Evolutionary conservation across 2,797 vertebrate genomes (phyloP).

Genomic region (Propithecus perrieri): DNA sequence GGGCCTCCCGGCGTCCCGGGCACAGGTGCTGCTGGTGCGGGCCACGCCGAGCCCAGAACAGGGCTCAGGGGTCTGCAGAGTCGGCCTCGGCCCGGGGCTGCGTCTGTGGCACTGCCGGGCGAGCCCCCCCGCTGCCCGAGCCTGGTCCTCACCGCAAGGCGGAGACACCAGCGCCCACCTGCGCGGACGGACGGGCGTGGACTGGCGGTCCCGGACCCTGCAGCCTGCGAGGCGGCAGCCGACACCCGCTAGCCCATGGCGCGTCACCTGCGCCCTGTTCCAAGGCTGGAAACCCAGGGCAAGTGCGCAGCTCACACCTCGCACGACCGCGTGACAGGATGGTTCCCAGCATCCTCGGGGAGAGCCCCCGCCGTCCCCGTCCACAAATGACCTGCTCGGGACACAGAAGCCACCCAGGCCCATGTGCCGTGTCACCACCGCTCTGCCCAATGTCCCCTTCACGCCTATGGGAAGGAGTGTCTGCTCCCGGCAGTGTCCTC

Average conservation of each 20-base stretch:
- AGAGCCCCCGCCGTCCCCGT: too few species aligned
- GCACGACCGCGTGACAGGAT: too few species aligned
- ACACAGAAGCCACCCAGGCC: accelerated
- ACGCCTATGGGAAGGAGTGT: accelerated
- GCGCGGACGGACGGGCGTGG: accelerated
- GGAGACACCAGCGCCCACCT: background rate
- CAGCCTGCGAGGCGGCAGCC: background rate
- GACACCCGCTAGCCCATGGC: accelerated
- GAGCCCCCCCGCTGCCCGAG: background rate
- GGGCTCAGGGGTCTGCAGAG: background rate
- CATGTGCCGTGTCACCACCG: background rate
- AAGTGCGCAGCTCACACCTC: background rate
- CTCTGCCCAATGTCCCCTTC: background rate
- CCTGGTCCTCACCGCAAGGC: background rate
- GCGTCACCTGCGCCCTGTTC: background rate
- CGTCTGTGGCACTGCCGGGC: background rate
- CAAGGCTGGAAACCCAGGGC: background rate
- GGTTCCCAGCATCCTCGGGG: too few species aligned
- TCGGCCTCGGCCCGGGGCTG: background rate
- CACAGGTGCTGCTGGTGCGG: background rate
- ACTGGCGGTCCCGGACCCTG: background rate
- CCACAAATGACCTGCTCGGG: accelerated
- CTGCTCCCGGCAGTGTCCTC: background rate
- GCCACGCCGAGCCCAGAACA: background rate
- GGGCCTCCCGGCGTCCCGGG: background rate